Evolutionary conservation across 1,140 invertebrate genomes (phyloP).

Genomic region (Drosophila sechellia): DNA sequence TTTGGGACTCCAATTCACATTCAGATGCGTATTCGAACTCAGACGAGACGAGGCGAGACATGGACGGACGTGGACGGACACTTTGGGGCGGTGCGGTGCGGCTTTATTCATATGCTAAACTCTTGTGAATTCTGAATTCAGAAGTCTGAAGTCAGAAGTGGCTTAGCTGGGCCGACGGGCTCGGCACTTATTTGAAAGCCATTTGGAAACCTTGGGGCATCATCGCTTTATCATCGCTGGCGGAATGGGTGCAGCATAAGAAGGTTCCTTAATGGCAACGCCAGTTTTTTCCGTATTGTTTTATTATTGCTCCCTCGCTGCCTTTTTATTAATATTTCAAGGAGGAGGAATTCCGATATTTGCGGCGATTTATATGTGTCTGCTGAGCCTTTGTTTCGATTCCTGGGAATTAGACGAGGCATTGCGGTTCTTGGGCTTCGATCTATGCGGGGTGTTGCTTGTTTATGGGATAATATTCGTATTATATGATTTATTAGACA

Average conservation of each 20-base stretch:
- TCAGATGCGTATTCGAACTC: neutral
- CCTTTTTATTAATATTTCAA: conserved; percentile 62
- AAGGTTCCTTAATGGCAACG: conserved; percentile 63
- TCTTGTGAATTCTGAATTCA: conserved; percentile 54
- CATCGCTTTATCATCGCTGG: conserved; percentile 66
- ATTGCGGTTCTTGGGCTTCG: conserved; percentile 57
- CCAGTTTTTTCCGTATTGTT: conserved; percentile 23
- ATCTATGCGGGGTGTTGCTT: conserved; percentile 69
- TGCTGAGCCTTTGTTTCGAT: conserved; percentile 64
- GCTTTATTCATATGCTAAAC: conserved; percentile 77
- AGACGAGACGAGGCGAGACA: neutral
- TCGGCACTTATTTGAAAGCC: conserved; percentile 69
- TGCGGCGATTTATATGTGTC: conserved; percentile 13
- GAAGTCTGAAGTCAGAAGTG: conserved; percentile 67
- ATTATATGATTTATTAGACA: conserved; percentile 64
- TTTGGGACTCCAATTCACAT: conserved; percentile 1
- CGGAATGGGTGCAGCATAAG: conserved; percentile 61
- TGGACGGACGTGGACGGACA: conserved; percentile 1
- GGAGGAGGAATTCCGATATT: conserved; percentile 40
- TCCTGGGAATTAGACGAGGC: conserved; percentile 64
- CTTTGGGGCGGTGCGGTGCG: conserved; percentile 26
- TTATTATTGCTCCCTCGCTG: conserved; percentile 26
- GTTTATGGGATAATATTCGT: neutral
- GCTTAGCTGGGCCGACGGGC: conserved; percentile 45
- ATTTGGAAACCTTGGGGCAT: conserved; percentile 64